These are phyloP conservation scores for Drosophila mettleri DNA, from an alignment of 2,888 invertebrate species.

Conservation along the genomic window DNA sequence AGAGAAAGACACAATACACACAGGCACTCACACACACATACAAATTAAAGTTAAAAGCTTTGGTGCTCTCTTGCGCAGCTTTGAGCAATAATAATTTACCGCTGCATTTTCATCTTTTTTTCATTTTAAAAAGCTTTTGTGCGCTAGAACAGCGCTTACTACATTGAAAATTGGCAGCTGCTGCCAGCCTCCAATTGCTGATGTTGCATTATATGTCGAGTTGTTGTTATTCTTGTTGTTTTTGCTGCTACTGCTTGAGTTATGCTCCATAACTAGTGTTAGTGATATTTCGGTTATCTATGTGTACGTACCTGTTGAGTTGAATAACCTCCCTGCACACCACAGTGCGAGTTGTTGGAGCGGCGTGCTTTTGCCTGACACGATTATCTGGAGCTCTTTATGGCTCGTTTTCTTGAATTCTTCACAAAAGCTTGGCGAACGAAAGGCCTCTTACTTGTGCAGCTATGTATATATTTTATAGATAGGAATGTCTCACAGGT, in stretches of 20 bases:
- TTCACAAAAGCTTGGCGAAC: slow-evolving; percentile 34
- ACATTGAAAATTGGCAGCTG: slow-evolving; percentile 4
- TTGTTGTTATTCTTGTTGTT: background rate
- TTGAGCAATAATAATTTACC: slow-evolving; percentile 26
- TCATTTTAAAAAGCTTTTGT: slow-evolving; percentile 41
- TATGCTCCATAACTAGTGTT: background rate
- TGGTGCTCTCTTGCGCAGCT: slow-evolving; percentile 47
- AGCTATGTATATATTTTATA: slow-evolving; percentile 12
- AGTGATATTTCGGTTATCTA: slow-evolving; percentile 7
- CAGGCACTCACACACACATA: too few relatives aligned
- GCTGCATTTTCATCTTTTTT: slow-evolving; percentile 50
- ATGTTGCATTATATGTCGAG: slow-evolving; percentile 38
- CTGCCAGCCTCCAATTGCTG: slow-evolving; percentile 28
- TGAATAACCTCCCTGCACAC: slow-evolving; percentile 56
- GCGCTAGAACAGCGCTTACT: slow-evolving; percentile 64
- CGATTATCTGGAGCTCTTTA: slow-evolving; percentile 38
- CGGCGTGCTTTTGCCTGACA: slow-evolving; percentile 47
- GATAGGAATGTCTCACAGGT: background rate
- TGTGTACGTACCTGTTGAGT: slow-evolving; percentile 35
- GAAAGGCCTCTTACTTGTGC: slow-evolving; percentile 12
- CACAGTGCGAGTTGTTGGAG: slow-evolving; percentile 23
- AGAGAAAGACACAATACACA: slow-evolving; percentile 4
- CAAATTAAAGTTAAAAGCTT: slow-evolving; percentile 50
- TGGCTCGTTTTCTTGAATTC: slow-evolving; percentile 33
- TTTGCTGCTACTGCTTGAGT: too few relatives aligned